Percentiles rank a stretch among this genome's conserved stretches.
These are phyloP conservation scores for Eristalis pertinax DNA, from an alignment of 2,888 invertebrate species.

Conservation along the genomic window DNA sequence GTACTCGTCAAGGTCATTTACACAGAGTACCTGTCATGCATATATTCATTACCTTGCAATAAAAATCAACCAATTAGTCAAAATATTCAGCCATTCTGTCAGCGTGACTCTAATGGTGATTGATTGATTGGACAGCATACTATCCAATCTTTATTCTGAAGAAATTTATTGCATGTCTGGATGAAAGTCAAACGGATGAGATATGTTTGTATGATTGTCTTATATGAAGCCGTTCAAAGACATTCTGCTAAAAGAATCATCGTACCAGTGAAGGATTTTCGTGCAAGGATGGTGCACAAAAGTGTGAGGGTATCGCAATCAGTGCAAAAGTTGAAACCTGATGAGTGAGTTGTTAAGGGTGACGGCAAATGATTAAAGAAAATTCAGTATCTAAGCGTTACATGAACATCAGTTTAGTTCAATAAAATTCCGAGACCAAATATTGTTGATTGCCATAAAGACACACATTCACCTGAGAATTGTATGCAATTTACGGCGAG, in stretches of 20 bases:
- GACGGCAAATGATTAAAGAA: too few species aligned
- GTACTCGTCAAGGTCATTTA: background rate
- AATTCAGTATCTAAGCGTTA: background rate
- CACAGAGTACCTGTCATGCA: background rate
- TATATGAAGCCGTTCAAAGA: too few species aligned
- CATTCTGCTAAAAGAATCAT: too few species aligned
- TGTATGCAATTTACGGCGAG: conserved; percentile 11
- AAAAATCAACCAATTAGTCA: background rate
- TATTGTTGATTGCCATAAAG: background rate
- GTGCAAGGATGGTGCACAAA: too few species aligned
- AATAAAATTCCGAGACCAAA: background rate
- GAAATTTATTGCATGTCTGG: background rate
- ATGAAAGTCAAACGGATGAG: too few species aligned
- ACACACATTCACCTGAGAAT: background rate
- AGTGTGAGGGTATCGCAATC: too few species aligned
- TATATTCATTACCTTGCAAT: background rate
- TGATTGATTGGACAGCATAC: background rate
- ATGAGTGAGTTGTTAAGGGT: too few species aligned
- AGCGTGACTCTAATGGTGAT: background rate
- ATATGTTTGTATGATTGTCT: too few species aligned
- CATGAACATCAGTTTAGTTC: background rate
- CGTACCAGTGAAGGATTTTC: too few species aligned
- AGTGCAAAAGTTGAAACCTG: too few species aligned
- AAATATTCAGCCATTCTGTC: background rate
- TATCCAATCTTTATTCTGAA: background rate